Conservation (phyloP, 2,888 invertebrate species). For the Cancer borealis region DNA sequence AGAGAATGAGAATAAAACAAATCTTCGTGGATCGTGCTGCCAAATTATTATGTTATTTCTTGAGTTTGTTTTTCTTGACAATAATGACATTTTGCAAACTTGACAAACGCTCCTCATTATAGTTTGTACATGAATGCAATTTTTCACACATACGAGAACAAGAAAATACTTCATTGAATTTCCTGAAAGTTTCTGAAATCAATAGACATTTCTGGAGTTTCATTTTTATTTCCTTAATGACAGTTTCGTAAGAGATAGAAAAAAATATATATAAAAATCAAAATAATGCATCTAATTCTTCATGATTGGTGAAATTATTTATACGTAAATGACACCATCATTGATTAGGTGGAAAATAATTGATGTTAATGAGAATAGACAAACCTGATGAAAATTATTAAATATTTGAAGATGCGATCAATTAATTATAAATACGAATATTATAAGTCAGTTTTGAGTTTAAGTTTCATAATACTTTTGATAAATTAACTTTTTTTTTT, state of each 20-base stretch:
- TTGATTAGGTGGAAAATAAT: too few relatives aligned
- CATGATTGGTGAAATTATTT: too few relatives aligned
- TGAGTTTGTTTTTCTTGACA: background rate
- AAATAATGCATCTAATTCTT: too few relatives aligned
- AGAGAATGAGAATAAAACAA: too few relatives aligned
- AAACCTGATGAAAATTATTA: too few relatives aligned
- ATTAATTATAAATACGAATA: too few relatives aligned
- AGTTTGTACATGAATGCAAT: background rate
- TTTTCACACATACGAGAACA: background rate
- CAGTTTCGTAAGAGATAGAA: background rate
- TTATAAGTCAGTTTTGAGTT: too few relatives aligned
- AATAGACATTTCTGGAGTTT: background rate
- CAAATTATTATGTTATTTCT: background rate
- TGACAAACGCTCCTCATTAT: background rate
- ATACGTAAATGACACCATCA: too few relatives aligned
- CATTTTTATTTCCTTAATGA: background rate
- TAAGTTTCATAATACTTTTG: too few relatives aligned
- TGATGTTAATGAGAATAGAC: too few relatives aligned
- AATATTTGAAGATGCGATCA: too few relatives aligned
- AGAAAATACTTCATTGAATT: background rate
- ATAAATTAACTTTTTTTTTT: too few relatives aligned
- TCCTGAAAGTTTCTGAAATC: background rate
- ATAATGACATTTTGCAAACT: background rate
- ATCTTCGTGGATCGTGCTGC: background rate
- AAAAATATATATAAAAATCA: background rate